phyloP scores from a whole-genome alignment of 2,888 invertebrate species.

The Meta bourneti region DNA sequence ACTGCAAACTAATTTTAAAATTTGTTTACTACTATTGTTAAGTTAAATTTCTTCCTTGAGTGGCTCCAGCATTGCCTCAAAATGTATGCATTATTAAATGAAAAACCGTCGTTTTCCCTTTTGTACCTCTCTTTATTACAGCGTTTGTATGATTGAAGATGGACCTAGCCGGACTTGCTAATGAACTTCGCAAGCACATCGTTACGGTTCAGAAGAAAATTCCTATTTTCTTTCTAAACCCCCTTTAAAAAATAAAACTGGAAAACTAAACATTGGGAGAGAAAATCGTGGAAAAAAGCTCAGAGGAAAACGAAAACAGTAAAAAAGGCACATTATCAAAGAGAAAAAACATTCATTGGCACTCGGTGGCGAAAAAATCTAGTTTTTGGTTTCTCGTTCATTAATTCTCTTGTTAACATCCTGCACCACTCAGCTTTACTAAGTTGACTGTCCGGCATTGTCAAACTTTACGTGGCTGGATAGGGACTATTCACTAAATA shows the following conservation, averaged over 20 bases:
- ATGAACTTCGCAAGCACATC: conserved; percentile 48
- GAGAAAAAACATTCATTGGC: conserved; percentile 60
- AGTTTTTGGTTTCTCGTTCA: conserved; percentile 68
- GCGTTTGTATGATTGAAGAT: too few species aligned
- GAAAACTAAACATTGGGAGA: conserved; percentile 14
- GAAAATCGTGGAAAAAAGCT: conserved; percentile 25
- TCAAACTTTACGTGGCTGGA: background rate
- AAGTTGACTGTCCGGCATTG: conserved; percentile 30
- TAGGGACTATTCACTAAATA: background rate
- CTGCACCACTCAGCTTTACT: conserved; percentile 1
- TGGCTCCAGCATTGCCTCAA: too few species aligned
- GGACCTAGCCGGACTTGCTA: conserved; percentile 29
- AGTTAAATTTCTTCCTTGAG: too few species aligned
- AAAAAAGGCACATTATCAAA: conserved; percentile 22
- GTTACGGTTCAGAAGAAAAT: conserved; percentile 14
- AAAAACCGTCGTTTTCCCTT: too few species aligned
- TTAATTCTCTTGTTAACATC: conserved; percentile 72
- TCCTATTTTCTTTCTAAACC: conserved; percentile 4
- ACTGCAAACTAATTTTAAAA: too few species aligned
- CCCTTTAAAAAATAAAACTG: conserved; percentile 23
- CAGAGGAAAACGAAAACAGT: conserved; percentile 2
- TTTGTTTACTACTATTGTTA: too few species aligned
- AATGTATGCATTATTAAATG: too few species aligned
- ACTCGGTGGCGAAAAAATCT: conserved; percentile 39
- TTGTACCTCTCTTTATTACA: too few species aligned